phyloP scores from a whole-genome alignment of 2,888 invertebrate genomes.

The Agrotis exclamationis region DNA sequence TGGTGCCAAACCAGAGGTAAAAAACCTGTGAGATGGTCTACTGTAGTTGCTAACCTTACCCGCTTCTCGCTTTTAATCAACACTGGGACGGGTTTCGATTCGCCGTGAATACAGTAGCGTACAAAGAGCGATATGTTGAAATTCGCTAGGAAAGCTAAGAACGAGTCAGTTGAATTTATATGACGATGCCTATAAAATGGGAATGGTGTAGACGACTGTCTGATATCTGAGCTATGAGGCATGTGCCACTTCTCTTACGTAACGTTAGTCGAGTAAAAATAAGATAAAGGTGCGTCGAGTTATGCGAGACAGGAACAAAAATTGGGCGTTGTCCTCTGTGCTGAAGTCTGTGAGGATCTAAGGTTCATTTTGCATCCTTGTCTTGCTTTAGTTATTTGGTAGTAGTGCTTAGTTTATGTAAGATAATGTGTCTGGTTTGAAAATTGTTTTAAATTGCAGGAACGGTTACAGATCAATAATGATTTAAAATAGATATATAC shows the following conservation, averaged over 20 bases:
- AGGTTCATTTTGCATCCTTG: slow-evolving; percentile 7
- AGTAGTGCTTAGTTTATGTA: background rate
- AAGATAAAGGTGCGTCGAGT: slow-evolving; percentile 41
- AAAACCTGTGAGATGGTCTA: too few species aligned
- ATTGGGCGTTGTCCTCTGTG: slow-evolving; percentile 17
- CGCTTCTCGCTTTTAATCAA: background rate
- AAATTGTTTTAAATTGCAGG: background rate
- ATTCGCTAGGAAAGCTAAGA: slow-evolving; percentile 49
- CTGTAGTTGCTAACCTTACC: background rate
- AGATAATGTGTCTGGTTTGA: background rate
- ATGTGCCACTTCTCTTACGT: slow-evolving; percentile 59
- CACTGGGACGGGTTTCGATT: slow-evolving; percentile 7
- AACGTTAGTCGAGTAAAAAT: slow-evolving; percentile 63
- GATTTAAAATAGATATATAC: too few species aligned
- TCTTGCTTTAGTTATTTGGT: background rate
- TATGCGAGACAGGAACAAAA: slow-evolving; percentile 9
- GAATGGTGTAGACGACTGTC: slow-evolving; percentile 66
- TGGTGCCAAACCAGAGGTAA: too few species aligned
- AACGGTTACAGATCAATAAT: too few species aligned
- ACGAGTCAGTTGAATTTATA: slow-evolving; percentile 69
- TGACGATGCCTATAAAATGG: slow-evolving; percentile 71
- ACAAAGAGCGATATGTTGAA: slow-evolving; percentile 52
- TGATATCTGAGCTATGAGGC: slow-evolving; percentile 59
- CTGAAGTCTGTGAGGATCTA: background rate
- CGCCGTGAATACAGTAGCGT: slow-evolving; percentile 35